Conservation (phyloP, 1,140 invertebrate species). For the Rhagoletis pomonella region DNA sequence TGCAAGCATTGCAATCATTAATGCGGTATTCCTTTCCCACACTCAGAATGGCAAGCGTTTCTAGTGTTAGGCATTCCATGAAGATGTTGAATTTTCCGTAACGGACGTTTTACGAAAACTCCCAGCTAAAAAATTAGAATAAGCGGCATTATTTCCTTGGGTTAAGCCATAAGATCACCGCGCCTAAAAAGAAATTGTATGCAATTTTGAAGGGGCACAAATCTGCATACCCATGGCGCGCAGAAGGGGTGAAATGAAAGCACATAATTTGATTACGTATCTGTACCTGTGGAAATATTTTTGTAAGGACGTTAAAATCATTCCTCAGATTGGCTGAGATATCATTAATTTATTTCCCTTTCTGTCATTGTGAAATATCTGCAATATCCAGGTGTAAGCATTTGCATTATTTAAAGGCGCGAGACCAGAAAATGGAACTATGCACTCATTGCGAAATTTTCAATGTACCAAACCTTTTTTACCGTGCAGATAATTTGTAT, state of each 20-base stretch:
- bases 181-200: neutral
- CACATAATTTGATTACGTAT: slow-evolving; percentile 21
- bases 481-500: too few relatives aligned
- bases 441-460: too few relatives aligned
- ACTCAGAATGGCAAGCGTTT: neutral
- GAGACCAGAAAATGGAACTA: too few relatives aligned
- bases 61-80: neutral
- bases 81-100: neutral
- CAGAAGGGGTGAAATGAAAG: neutral
- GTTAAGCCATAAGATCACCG: slow-evolving; percentile 3
- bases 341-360: neutral
- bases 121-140: neutral
- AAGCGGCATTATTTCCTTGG: neutral
- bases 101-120: neutral
- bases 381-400: too few relatives aligned
- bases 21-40: slow-evolving; percentile 2
- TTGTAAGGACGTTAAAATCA: neutral
- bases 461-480: too few relatives aligned
- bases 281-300: neutral
- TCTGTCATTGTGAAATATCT: neutral
- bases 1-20: neutral
- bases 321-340: too few relatives aligned
- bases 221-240: slow-evolving; percentile 25
- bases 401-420: too few relatives aligned
- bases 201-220: neutral